A percentile compares a stretch with the other conserved stretches of the same genome.
Evolutionary conservation across 2,113 vertebrate species (phyloP).

Genomic region (Mugil cephalus): DNA sequence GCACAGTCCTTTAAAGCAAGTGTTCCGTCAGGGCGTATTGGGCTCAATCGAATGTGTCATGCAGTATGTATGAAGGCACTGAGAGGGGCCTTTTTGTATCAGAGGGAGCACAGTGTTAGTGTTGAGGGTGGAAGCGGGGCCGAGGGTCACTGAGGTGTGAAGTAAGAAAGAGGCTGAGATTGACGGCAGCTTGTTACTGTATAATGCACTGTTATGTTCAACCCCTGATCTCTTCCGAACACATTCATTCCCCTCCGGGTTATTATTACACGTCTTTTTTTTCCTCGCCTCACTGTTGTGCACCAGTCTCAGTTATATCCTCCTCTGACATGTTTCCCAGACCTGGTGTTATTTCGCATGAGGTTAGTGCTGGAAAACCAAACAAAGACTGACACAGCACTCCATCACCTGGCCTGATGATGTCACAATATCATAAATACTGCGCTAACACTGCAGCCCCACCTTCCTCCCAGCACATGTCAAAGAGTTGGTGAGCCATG

Average conservation of each 20-base stretch:
- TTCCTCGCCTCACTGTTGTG: constrained; percentile 11
- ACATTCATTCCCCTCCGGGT: constrained; percentile 5
- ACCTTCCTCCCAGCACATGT: constrained; percentile 42
- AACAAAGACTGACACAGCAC: constrained; percentile 70
- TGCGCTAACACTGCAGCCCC: constrained; percentile 12
- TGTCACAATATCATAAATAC: constrained; percentile 66
- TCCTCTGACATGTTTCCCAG: constrained; percentile 62
- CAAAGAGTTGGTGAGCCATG: constrained; percentile 29
- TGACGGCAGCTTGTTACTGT: constrained; percentile 50
- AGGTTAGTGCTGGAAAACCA: constrained; percentile 71
- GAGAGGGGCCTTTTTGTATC: constrained; percentile 39
- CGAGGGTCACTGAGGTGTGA: constrained; percentile 51
- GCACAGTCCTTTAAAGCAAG: constrained; percentile 4
- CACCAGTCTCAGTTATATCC: constrained; percentile 33
- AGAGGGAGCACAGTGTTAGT: constrained; percentile 41
- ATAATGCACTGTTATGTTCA: constrained; percentile 43
- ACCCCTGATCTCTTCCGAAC: constrained; percentile 33
- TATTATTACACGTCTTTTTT: constrained; percentile 43
- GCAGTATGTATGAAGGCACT: constrained; percentile 19
- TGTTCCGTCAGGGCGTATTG: not conserved
- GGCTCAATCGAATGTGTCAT: not conserved
- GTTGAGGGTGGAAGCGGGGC: constrained; percentile 15
- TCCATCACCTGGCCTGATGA: constrained; percentile 70
- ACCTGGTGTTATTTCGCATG: constrained; percentile 58
- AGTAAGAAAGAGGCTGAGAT: constrained; percentile 33